Evolutionary conservation across 2,888 invertebrate genomes (phyloP).

Genomic region (Neoascia interrupta): DNA sequence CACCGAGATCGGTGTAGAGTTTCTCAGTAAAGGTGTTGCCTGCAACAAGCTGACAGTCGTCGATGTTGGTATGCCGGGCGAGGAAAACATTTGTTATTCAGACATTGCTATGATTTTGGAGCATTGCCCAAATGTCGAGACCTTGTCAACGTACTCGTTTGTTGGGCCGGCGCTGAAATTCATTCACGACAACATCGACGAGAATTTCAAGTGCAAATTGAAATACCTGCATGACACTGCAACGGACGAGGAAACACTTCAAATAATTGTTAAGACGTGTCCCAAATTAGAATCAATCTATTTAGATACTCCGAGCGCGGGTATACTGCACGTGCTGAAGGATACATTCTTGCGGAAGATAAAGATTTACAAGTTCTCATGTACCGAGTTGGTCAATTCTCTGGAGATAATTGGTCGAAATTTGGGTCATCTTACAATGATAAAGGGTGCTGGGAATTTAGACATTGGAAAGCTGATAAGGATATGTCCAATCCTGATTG

Average conservation of each 20-base stretch:
- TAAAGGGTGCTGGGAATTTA: constrained; percentile 82
- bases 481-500: constrained; percentile 82
- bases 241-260: constrained; percentile 82
- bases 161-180: constrained; percentile 84
- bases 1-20: constrained; percentile 83
- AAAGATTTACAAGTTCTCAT: constrained; percentile 84
- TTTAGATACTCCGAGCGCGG: constrained; percentile 83
- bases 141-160: constrained; percentile 85
- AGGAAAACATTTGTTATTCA: constrained; percentile 85
- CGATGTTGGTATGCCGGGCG: constrained; percentile 86
- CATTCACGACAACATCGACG: constrained; percentile 81
- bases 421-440: constrained; percentile 82
- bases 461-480: constrained; percentile 83
- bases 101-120: constrained; percentile 84
- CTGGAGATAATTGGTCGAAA: constrained; percentile 82
- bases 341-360: constrained; percentile 80
- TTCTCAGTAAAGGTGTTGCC: constrained; percentile 81
- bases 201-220: constrained; percentile 83
- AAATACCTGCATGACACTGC: constrained; percentile 85
- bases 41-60: constrained; percentile 83
- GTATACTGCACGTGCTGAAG: constrained; percentile 74
- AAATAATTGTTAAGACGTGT: constrained; percentile 83
- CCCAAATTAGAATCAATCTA: constrained; percentile 84
- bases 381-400: constrained; percentile 83
- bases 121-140: constrained; percentile 84